These are phyloP conservation scores for Drosophila rhopaloa DNA, from an alignment of 1,140 invertebrate species.

Conservation along the genomic window DNA sequence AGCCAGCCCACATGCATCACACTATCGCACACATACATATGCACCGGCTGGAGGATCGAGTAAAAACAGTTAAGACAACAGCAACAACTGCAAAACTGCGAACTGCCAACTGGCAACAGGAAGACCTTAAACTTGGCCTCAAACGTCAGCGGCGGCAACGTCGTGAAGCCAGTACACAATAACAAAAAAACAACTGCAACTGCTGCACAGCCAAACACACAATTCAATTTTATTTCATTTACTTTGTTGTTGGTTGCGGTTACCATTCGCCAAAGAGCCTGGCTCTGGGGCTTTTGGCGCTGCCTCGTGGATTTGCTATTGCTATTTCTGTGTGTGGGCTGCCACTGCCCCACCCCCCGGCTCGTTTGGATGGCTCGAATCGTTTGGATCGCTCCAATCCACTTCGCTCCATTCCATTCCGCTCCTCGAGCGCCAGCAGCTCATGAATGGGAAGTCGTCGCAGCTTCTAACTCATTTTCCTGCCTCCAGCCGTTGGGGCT, in stretches of 20 bases:
- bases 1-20: slow-evolving; percentile 67
- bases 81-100: slow-evolving; percentile 58
- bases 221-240: slow-evolving; percentile 83
- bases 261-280: slow-evolving; percentile 67
- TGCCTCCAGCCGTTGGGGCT: slow-evolving; percentile 41
- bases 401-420: slow-evolving; percentile 16
- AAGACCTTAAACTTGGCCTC: slow-evolving; percentile 80
- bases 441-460: slow-evolving; percentile 75
- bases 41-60: slow-evolving; percentile 46
- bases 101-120: slow-evolving; percentile 77
- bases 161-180: slow-evolving; percentile 56
- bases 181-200: slow-evolving; percentile 49
- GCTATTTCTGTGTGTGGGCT: slow-evolving; percentile 73
- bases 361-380: slow-evolving; percentile 47
- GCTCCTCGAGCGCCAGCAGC: slow-evolving; percentile 76
- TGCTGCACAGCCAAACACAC: slow-evolving; percentile 73
- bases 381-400: slow-evolving; percentile 48
- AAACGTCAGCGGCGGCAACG: slow-evolving; percentile 69
- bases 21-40: slow-evolving; percentile 35
- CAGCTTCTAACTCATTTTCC: slow-evolving; percentile 78
- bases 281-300: slow-evolving; percentile 33
- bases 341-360: slow-evolving; percentile 24
- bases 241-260: slow-evolving; percentile 67
- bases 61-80: slow-evolving; percentile 80
- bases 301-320: slow-evolving; percentile 47